These are phyloP conservation scores for Lamellibrachia satsuma DNA, from an alignment of 2,888 invertebrate species.

Conservation along the genomic window DNA sequence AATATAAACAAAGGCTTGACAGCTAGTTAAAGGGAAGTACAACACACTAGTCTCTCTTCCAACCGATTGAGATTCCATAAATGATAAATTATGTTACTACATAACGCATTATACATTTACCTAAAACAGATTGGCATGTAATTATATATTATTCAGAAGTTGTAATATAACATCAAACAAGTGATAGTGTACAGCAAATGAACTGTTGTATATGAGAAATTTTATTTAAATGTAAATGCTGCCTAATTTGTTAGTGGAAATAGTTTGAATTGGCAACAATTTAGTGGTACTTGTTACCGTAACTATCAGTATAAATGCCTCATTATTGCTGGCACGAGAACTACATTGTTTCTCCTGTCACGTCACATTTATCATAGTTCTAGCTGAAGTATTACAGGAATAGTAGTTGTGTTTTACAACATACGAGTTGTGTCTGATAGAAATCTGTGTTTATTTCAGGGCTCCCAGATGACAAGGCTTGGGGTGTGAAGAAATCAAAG, in stretches of 20 bases:
- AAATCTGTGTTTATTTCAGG: slow-evolving; percentile 59
- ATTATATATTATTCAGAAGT: too few relatives aligned
- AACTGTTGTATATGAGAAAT: background rate
- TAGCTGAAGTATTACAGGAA: background rate
- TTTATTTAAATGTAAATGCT: slow-evolving; percentile 25
- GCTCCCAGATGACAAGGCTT: slow-evolving; percentile 83
- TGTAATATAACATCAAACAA: too few relatives aligned
- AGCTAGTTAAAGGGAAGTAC: too few relatives aligned
- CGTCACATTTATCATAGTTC: background rate
- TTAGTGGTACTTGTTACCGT: background rate
- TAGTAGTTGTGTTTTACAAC: background rate
- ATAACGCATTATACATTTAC: too few relatives aligned
- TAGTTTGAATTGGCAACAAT: background rate
- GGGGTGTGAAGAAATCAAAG: slow-evolving; percentile 83
- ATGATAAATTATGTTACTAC: too few relatives aligned
- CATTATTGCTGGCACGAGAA: background rate
- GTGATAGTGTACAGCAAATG: too few relatives aligned
- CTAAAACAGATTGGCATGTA: too few relatives aligned
- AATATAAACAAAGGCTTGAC: too few relatives aligned
- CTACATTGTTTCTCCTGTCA: background rate
- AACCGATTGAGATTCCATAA: too few relatives aligned
- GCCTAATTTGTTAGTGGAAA: slow-evolving; percentile 20
- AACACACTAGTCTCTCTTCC: too few relatives aligned
- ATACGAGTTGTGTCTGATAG: background rate
- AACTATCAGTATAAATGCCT: background rate